Evolutionary conservation across 2,797 vertebrate genomes (phyloP).

Genomic region (Florisuga fusca): DNA sequence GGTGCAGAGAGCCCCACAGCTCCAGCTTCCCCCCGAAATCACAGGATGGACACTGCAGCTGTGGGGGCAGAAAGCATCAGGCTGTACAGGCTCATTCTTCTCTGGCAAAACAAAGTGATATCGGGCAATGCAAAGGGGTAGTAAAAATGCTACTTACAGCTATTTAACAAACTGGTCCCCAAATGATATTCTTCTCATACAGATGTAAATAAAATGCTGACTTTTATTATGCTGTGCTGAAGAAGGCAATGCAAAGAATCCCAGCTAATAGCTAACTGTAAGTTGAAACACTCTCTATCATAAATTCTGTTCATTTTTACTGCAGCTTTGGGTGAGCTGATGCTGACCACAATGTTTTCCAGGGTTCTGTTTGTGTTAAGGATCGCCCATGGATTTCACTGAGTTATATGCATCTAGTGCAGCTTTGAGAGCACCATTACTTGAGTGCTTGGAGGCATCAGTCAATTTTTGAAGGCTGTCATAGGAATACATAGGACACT

Average conservation of each 20-base stretch:
- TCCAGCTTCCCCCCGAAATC: neutral
- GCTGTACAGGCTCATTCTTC: neutral
- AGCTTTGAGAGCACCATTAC: neutral
- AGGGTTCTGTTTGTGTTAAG: constrained; percentile 39
- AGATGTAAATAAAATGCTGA: constrained; percentile 67
- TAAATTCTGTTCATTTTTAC: constrained; percentile 60
- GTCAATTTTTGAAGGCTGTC: constrained; percentile 29
- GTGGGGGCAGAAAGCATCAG: neutral
- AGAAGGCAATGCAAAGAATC: constrained; percentile 16
- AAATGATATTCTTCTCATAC: constrained; percentile 28
- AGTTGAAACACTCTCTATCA: neutral
- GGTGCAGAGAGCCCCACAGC: rapidly evolving
- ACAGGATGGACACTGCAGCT: neutral
- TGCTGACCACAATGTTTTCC: constrained; percentile 52
- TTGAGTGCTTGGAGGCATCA: neutral
- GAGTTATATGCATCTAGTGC: neutral
- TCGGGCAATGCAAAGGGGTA: neutral
- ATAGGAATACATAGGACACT: neutral
- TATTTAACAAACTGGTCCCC: constrained; percentile 61
- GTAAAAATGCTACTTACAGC: constrained; percentile 53
- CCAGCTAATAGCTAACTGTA: constrained; percentile 32
- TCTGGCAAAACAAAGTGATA: constrained; percentile 20
- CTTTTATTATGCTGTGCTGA: constrained; percentile 50
- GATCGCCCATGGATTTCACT: neutral
- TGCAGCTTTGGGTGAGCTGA: neutral